A percentile compares a stretch with the other conserved stretches of the same genome.
These are phyloP conservation scores for Buathra laborator DNA, from an alignment of 2,888 invertebrate genomes.

Conservation along the genomic window DNA sequence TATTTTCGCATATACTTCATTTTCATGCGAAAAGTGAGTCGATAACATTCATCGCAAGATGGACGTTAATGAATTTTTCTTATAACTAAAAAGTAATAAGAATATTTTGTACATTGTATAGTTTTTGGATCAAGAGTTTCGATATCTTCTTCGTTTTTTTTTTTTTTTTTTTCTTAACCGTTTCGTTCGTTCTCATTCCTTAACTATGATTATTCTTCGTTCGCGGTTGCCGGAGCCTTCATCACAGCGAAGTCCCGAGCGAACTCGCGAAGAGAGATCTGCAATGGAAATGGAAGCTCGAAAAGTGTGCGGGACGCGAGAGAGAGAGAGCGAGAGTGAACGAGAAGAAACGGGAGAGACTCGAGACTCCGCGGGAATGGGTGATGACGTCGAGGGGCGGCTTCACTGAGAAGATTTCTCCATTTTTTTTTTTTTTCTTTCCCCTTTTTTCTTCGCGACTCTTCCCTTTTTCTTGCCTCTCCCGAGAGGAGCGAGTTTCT, in stretches of 20 bases:
- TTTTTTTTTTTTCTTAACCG: conserved; percentile 43
- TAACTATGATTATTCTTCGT: conserved; percentile 60
- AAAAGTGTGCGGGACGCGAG: conserved; percentile 29
- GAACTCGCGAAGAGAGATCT: conserved; percentile 53
- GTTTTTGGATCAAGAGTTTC: background rate
- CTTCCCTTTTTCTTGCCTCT: conserved; percentile 38
- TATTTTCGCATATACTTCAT: no score
- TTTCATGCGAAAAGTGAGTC: background rate
- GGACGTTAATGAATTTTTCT: background rate
- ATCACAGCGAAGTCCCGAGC: conserved; percentile 36
- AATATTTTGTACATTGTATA: background rate
- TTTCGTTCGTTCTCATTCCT: conserved; percentile 44
- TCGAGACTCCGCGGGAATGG: conserved; percentile 21
- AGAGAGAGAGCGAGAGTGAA: conserved; percentile 33
- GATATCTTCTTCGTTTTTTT: background rate
- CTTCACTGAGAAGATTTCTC: conserved; percentile 4
- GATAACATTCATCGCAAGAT: background rate
- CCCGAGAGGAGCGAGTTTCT: conserved; percentile 44
- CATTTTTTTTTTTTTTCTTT: conserved; percentile 2
- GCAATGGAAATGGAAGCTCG: conserved; percentile 69
- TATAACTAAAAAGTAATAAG: background rate
- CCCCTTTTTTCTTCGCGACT: conserved; percentile 31
- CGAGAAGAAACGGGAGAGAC: conserved; percentile 25
- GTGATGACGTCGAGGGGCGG: conserved; percentile 37
- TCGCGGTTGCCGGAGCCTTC: conserved; percentile 28